Evolutionary conservation across 2,113 vertebrate species (phyloP).

Genomic region (Nesoenas mayeri): DNA sequence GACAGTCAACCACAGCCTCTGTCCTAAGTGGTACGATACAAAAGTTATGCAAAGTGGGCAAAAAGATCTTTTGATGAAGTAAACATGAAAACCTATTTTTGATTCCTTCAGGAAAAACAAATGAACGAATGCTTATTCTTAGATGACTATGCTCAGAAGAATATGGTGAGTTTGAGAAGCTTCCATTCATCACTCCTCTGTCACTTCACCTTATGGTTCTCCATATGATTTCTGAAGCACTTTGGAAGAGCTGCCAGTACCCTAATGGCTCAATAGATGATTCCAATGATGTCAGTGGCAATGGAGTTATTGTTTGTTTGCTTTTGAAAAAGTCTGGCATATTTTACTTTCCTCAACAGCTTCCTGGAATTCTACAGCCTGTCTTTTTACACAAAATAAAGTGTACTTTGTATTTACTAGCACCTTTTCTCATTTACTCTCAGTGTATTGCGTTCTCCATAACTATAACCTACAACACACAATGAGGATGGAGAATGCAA

Average conservation of each 20-base stretch:
- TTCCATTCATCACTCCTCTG: background rate
- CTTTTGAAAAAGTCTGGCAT: background rate
- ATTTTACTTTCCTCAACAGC: background rate
- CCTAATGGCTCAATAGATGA: background rate
- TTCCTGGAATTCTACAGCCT: background rate
- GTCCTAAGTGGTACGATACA: background rate
- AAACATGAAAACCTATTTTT: background rate
- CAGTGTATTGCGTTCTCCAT: background rate
- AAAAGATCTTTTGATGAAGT: background rate
- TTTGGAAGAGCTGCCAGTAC: background rate
- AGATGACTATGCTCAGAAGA: background rate
- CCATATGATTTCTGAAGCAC: background rate
- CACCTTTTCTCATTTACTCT: background rate
- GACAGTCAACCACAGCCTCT: background rate
- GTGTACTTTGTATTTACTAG: background rate
- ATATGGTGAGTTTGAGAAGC: background rate
- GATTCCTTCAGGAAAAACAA: background rate
- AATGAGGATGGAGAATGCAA: background rate
- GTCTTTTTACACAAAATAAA: background rate
- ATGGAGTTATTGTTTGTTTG: background rate
- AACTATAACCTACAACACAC: background rate
- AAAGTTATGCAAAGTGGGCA: background rate
- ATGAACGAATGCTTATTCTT: background rate
- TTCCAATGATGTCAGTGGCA: background rate
- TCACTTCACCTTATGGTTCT: background rate